Base-by-base conservation (phyloP, 1,140 invertebrate species). In the Wasmannia auropunctata region DNA sequence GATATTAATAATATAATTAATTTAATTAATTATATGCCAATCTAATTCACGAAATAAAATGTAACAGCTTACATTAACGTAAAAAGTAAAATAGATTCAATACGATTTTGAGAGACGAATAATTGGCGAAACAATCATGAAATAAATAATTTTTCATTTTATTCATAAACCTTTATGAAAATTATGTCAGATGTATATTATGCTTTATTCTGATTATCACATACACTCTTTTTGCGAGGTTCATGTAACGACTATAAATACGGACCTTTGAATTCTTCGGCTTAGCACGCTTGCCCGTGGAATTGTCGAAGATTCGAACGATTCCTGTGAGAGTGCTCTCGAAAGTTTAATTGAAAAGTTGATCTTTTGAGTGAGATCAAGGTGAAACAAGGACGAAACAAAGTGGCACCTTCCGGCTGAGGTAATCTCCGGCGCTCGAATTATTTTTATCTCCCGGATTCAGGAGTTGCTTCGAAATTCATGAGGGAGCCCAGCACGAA, bases 381-480 rank as follows among this genome's bases (percentile, higher is more conserved):
- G 28, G 49, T 63, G 40, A 80, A 81, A 86, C 84, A 81, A 67
- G 79, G 62, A 81, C 62, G 75, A 67, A 65, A 86, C 84, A 77
- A 74, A 63, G 83, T 65, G 43, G 25, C 49, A 28, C 31, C 62
- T 63, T 65, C 84, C 25, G n/a, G 31, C 74, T 77, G 72, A 85
- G 14, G 37, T 54, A 25, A 81, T 80, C 75, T 37, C 62, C 37
- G 75, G n/a, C 6, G 49, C 84, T 65, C 62, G 65, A 90, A 87
- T 92, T 92, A 91, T 92, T 91, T 92, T 92, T 92, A 92, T 92
- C 91, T 90, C 87, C n/a, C 46, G 60, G 70, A 86, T 91, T 85
- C 89, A 91, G 89, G 75, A 83, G 81, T 87, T 40, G 75, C 81
- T 43, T 49, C 70, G 69, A 75, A 87, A 88, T 86, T 87, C 85